Percentiles rank a stretch among this genome's conserved stretches.
These are phyloP conservation scores for Myotis planiceps DNA, from an alignment of 2,797 vertebrate genomes.

Conservation along the genomic window DNA sequence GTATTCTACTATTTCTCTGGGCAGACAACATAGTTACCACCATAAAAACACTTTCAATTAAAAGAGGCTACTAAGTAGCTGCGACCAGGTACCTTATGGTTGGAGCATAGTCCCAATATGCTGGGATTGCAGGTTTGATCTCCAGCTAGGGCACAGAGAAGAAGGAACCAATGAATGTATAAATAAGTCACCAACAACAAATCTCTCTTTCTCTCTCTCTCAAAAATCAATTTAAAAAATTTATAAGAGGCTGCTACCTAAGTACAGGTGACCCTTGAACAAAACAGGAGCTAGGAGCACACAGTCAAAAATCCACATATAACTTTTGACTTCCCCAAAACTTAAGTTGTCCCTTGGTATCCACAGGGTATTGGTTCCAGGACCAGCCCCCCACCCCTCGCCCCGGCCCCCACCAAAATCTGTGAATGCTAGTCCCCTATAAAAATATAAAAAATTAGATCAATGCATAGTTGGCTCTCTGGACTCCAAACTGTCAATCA, in stretches of 20 bases:
- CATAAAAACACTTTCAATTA: slow-evolving; percentile 35
- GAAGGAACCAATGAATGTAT: not conserved
- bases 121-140: not conserved
- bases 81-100: not conserved
- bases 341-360: not conserved
- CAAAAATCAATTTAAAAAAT: not conserved
- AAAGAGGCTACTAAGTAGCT: not conserved
- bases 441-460: not conserved
- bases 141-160: not conserved
- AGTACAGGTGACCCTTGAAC: not conserved
- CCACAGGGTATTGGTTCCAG: not conserved
- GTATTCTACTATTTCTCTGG: not conserved
- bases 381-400: not conserved
- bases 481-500: not conserved
- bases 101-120: not conserved
- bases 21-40: not conserved
- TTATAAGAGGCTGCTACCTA: not conserved
- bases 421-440: not conserved
- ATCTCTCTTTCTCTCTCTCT: not conserved
- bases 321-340: not conserved
- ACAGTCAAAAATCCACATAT: not conserved
- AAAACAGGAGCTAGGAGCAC: not conserved
- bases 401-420: not conserved
- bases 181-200: not conserved
- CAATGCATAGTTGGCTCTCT: not conserved